Evolutionary conservation across 2,888 invertebrate species (phyloP).

Genomic region (Xylota segnis): DNA sequence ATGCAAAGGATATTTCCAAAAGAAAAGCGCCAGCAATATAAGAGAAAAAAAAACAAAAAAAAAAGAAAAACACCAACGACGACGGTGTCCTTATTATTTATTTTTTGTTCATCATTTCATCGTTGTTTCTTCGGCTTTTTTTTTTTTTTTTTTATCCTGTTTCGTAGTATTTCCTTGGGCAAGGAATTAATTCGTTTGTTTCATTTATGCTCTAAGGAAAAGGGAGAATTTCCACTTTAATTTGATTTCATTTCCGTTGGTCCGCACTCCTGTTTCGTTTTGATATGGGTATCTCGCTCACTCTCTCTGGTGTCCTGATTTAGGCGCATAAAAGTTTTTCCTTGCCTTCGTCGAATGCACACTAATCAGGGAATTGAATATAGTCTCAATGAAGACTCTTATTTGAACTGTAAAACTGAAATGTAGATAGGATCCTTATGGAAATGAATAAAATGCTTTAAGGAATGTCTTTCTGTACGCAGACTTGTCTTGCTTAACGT

Average conservation of each 20-base stretch:
- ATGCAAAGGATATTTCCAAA: constrained; percentile 39
- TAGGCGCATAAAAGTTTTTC: constrained; percentile 8
- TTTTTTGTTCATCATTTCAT: constrained; percentile 17
- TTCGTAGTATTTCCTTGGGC: constrained; percentile 6
- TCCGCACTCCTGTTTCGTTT: neutral
- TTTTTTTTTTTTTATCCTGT: constrained; percentile 1
- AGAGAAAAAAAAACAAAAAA: neutral
- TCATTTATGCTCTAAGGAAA: constrained; percentile 48
- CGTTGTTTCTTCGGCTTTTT: constrained; percentile 1
- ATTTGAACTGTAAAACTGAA: constrained; percentile 26
- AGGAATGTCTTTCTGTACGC: neutral
- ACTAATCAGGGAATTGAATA: constrained; percentile 36
- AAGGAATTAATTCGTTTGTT: constrained; percentile 50
- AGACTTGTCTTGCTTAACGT: neutral
- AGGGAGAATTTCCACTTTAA: constrained; percentile 46
- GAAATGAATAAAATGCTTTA: constrained; percentile 6
- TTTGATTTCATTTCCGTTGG: constrained; percentile 55
- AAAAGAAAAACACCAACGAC: neutral
- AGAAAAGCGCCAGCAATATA: constrained; percentile 5
- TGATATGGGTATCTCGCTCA: neutral
- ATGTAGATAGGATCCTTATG: constrained; percentile 1
- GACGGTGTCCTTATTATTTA: constrained; percentile 28
- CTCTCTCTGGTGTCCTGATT: constrained; percentile 3
- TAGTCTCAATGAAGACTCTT: constrained; percentile 11
- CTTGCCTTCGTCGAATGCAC: constrained; percentile 19